A percentile compares a stretch with the other conserved stretches of the same genome.
These are phyloP conservation scores for Platysteira castanea DNA, from an alignment of 2,113 vertebrate species.

Conservation along the genomic window DNA sequence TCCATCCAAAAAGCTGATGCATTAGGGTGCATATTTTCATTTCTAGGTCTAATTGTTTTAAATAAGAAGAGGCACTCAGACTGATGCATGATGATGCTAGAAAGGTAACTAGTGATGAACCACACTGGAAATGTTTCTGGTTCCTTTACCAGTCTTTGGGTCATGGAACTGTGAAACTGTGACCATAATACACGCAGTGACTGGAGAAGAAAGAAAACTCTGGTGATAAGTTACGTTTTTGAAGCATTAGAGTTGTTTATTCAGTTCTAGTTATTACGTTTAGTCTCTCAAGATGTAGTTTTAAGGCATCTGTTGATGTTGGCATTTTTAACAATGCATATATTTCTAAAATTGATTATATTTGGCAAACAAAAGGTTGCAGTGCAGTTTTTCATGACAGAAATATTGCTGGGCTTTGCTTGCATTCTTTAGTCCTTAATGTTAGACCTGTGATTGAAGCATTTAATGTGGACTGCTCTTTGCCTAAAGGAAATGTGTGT, in stretches of 20 bases:
- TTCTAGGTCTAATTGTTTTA: background rate
- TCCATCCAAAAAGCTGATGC: background rate
- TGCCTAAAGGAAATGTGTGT: background rate
- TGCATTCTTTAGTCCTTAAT: background rate
- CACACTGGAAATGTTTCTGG: background rate
- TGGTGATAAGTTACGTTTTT: background rate
- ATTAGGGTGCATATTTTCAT: background rate
- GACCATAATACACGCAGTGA: background rate
- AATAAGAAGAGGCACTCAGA: background rate
- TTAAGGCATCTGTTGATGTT: background rate
- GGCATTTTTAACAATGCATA: background rate
- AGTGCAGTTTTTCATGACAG: background rate
- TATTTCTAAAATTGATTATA: background rate
- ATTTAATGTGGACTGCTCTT: background rate
- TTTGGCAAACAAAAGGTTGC: background rate
- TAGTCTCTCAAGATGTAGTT: background rate
- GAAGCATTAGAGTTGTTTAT: background rate
- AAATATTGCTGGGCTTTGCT: background rate
- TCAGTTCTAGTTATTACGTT: background rate
- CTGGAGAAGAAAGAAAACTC: background rate
- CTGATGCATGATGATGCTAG: background rate
- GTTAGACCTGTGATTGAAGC: background rate
- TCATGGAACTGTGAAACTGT: background rate
- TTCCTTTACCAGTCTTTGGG: background rate
- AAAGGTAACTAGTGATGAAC: background rate